phyloP scores from a whole-genome alignment of 2,797 vertebrate genomes.

The Bryconaethiops microstoma region DNA sequence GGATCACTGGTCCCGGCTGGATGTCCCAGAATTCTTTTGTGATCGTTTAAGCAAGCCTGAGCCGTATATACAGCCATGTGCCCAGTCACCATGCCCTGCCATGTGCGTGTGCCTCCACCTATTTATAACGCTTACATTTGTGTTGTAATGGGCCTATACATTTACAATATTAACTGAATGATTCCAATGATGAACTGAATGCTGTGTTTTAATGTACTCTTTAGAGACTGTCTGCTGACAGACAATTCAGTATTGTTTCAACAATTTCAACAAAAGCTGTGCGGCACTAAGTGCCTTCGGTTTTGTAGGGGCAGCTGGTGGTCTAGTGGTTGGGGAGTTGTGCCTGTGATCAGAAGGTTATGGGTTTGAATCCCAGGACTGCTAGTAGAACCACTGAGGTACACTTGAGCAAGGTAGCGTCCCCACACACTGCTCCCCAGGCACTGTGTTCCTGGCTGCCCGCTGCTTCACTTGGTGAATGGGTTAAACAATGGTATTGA shows the following conservation, averaged over 20 bases:
- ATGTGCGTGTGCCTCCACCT: constrained; percentile 70
- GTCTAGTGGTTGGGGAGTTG: no score
- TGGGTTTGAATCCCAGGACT: no score
- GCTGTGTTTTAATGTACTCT: no score
- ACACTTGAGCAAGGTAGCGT: no score
- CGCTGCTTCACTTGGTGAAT: no score
- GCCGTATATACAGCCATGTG: constrained; percentile 77
- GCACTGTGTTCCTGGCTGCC: no score
- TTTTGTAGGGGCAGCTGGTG: no score
- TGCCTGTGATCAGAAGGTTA: no score
- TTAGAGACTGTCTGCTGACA: neutral
- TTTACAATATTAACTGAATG: neutral
- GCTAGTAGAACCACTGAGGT: no score
- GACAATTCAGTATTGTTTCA: neutral
- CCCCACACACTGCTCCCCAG: no score
- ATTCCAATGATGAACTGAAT: no score
- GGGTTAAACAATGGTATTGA: no score
- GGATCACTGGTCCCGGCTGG: constrained; percentile 79
- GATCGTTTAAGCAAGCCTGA: constrained; percentile 80
- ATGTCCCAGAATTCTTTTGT: constrained; percentile 80
- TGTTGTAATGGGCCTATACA: neutral
- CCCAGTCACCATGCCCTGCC: constrained; percentile 78
- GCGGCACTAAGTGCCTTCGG: neutral
- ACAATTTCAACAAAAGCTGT: neutral
- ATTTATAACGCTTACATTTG: neutral